Evolutionary conservation across 2,797 vertebrate species (phyloP).

Genomic region (Sciaenops ocellatus): DNA sequence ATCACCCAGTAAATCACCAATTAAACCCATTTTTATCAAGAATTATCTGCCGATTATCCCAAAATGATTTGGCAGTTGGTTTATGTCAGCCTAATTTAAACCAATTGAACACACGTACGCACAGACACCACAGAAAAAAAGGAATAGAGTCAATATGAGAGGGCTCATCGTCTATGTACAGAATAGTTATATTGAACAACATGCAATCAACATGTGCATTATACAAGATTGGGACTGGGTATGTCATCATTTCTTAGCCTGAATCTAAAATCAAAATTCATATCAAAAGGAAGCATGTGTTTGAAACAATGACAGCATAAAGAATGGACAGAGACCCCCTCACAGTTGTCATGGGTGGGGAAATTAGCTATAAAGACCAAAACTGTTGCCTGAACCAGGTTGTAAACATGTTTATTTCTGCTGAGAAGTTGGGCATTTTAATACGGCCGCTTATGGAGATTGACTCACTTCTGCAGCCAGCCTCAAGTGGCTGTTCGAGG

Average conservation of each 20-base stretch:
- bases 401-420: no score
- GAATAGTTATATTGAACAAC: background rate
- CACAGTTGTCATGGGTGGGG: no score
- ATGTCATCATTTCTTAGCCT: conserved; percentile 15
- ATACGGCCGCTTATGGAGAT: no score
- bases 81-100: conserved; percentile 51
- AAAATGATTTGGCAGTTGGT: conserved; percentile 47
- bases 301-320: conserved; percentile 1
- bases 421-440: no score
- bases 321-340: no score
- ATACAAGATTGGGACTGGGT: background rate
- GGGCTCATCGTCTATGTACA: background rate
- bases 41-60: conserved; percentile 61
- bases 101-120: conserved; percentile 16
- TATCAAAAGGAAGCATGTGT: conserved; percentile 2
- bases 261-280: conserved; percentile 16
- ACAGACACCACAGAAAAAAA: background rate
- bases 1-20: conserved; percentile 72
- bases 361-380: no score
- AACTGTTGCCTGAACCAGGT: no score
- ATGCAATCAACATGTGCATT: background rate
- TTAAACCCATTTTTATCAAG: conserved; percentile 64
- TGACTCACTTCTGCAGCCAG: no score
- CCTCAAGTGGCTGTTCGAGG: no score
- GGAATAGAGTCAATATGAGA: background rate